Percentiles rank a stretch among this genome's conserved stretches.
Conservation (phyloP, 2,113 vertebrate genomes). For the Pipra filicauda region DNA sequence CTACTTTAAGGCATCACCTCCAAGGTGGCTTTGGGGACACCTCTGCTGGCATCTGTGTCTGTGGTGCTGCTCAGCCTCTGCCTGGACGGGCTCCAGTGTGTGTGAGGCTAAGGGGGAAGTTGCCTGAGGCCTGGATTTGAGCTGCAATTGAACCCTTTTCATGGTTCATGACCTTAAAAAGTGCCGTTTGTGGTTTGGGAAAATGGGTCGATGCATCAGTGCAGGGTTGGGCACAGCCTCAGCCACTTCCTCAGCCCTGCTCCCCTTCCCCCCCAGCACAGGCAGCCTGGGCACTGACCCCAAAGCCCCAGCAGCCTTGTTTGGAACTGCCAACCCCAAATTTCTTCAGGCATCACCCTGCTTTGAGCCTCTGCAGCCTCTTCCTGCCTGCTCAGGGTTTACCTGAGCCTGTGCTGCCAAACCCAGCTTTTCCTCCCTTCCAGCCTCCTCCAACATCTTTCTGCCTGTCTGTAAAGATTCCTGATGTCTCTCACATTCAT, state of each 20-base stretch:
- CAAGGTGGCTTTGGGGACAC: not conserved
- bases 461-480: conserved; percentile 25
- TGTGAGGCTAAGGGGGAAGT: not conserved
- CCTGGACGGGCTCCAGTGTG: not conserved
- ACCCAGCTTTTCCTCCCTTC: not conserved
- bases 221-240: not conserved
- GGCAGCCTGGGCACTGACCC: not conserved
- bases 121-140: not conserved
- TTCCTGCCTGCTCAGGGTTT: not conserved
- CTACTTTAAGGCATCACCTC: too few relatives aligned
- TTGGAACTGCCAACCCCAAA: not conserved
- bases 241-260: not conserved
- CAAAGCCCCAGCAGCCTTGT: not conserved
- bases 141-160: not conserved
- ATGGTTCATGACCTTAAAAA: not conserved
- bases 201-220: not conserved
- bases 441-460: not conserved
- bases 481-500: conserved; percentile 51
- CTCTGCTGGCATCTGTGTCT: rapidly evolving
- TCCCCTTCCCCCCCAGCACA: not conserved
- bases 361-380: not conserved
- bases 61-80: not conserved
- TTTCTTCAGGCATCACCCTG: not conserved
- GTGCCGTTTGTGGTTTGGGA: not conserved
- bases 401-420: not conserved